Evolutionary conservation across 2,888 invertebrate genomes (phyloP).

Genomic region (Seira sanloemensis): DNA sequence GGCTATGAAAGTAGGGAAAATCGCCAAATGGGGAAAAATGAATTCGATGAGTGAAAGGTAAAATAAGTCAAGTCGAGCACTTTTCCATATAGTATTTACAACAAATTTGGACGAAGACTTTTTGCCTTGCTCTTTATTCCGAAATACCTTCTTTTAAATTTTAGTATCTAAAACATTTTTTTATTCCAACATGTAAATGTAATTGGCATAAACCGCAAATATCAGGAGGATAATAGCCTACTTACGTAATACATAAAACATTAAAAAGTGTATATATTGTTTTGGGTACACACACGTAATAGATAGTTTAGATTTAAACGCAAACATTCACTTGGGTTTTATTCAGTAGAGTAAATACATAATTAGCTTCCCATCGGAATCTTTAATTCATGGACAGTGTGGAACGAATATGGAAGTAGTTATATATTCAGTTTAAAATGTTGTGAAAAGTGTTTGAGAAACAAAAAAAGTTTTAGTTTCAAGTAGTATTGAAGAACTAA

Average conservation of each 20-base stretch:
- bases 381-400: slow-evolving; percentile 28
- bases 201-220: slow-evolving; percentile 39
- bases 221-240: too few relatives aligned
- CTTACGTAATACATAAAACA: slow-evolving; percentile 33
- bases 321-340: slow-evolving; percentile 1
- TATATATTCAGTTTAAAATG: too few relatives aligned
- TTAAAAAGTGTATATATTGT: slow-evolving; percentile 45
- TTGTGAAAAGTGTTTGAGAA: too few relatives aligned
- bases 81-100: too few relatives aligned
- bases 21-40: too few relatives aligned
- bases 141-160: slow-evolving; percentile 43
- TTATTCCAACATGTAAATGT: slow-evolving; percentile 57
- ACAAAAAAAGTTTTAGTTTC: too few relatives aligned
- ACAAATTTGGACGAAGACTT: slow-evolving; percentile 52
- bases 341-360: background rate
- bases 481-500: too few relatives aligned
- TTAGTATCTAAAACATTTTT: slow-evolving; percentile 50
- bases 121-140: slow-evolving; percentile 46
- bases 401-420: too few relatives aligned
- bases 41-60: too few relatives aligned
- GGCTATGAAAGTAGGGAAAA: too few relatives aligned
- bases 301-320: too few relatives aligned
- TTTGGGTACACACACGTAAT: background rate
- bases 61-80: too few relatives aligned
- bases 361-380: slow-evolving; percentile 10